Evolutionary conservation across 2,888 invertebrate genomes (phyloP).

Genomic region (Bursaphelenchus okinawaensis): DNA sequence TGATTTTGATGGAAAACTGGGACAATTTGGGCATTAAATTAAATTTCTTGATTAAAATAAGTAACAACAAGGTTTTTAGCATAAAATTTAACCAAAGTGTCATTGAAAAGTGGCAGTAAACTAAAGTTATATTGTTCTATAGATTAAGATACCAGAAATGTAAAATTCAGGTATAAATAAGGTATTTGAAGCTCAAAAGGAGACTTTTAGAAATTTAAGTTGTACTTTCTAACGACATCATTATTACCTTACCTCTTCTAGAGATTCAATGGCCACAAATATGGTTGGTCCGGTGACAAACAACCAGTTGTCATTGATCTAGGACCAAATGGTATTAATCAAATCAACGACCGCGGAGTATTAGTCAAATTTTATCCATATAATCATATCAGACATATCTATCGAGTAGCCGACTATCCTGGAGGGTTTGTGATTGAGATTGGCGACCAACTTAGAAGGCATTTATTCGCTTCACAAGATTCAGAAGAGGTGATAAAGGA

Average conservation of each 20-base stretch:
- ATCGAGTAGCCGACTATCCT: constrained; percentile 67
- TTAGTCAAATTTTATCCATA: constrained; percentile 66
- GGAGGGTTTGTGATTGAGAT: constrained; percentile 85
- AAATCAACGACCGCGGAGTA: constrained; percentile 67
- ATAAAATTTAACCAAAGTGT: too few relatives aligned
- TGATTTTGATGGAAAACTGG: background rate
- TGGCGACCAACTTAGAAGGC: constrained; percentile 79
- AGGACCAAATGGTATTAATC: constrained; percentile 83
- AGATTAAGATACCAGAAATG: background rate
- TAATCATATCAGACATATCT: constrained; percentile 76
- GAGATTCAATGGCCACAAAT: constrained; percentile 84
- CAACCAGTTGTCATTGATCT: constrained; percentile 82
- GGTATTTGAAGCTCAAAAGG: background rate
- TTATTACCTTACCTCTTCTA: constrained; percentile 58
- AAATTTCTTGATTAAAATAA: too few relatives aligned
- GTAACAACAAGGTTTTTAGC: too few relatives aligned
- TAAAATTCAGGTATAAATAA: background rate
- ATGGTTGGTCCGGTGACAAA: constrained; percentile 90
- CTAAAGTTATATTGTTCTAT: too few relatives aligned
- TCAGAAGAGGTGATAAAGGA: constrained; percentile 80
- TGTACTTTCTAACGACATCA: background rate
- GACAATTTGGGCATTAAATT: too few relatives aligned
- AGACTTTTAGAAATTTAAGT: background rate
- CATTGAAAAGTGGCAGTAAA: too few relatives aligned
- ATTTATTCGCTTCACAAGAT: constrained; percentile 64